Evolutionary conservation across 2,113 vertebrate species (phyloP).

Genomic region (Sylvicapra grimmia): DNA sequence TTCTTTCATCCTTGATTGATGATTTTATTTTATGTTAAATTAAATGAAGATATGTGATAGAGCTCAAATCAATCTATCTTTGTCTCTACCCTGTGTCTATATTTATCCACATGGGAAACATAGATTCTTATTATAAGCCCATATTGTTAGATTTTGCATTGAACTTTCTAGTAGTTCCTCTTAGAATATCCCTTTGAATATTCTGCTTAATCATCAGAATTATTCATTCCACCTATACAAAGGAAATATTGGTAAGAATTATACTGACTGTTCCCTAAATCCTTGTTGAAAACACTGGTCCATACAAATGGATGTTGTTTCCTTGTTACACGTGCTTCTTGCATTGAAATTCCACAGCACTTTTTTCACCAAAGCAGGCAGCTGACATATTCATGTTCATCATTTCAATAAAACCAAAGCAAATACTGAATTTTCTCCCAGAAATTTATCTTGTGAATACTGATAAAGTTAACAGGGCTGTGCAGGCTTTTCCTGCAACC

Average conservation of each 20-base stretch:
- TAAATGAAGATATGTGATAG: neutral
- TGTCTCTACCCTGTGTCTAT: neutral
- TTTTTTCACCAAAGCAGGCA: neutral
- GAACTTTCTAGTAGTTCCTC: neutral
- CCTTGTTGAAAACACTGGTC: neutral
- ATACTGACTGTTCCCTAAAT: neutral
- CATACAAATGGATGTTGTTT: neutral
- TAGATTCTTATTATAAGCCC: no score
- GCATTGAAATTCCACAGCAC: neutral
- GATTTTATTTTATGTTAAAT: neutral
- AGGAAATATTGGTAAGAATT: neutral
- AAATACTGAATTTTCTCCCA: conserved; percentile 30
- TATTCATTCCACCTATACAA: neutral
- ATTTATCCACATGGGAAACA: neutral
- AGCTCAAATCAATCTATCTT: neutral
- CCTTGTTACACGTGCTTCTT: neutral
- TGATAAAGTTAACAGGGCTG: conserved; percentile 35
- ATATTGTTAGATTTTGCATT: neutral
- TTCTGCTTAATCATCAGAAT: neutral
- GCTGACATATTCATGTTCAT: conserved; percentile 18
- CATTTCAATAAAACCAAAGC: conserved; percentile 43
- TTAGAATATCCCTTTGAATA: neutral
- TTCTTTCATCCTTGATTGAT: neutral
- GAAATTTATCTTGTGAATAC: conserved; percentile 33
- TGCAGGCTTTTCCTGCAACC: conserved; percentile 21